Percentiles rank a stretch among this genome's conserved stretches.
These are phyloP conservation scores for Microplitis demolitor DNA, from an alignment of 1,140 invertebrate species.

Conservation along the genomic window DNA sequence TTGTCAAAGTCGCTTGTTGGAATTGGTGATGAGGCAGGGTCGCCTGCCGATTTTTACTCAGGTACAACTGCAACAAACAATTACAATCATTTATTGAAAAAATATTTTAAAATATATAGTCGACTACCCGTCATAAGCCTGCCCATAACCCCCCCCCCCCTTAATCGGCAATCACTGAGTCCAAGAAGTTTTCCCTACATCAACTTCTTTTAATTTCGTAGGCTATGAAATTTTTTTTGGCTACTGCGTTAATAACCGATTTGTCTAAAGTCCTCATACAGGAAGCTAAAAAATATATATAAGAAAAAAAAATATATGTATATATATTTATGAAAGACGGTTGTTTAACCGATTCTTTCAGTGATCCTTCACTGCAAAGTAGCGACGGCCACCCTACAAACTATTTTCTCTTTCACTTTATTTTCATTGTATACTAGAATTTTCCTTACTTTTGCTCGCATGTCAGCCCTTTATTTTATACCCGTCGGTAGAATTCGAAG, in stretches of 20 bases:
- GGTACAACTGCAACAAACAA: slow-evolving; percentile 51
- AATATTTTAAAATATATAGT: slow-evolving; percentile 47
- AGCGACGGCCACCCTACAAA: slow-evolving; percentile 41
- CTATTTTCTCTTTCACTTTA: too few species aligned
- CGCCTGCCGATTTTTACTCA: slow-evolving; percentile 53
- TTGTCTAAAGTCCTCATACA: slow-evolving; percentile 34
- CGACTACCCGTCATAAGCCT: too few species aligned
- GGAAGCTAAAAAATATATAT: not conserved
- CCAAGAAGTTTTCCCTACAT: too few species aligned
- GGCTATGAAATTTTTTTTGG: too few species aligned
- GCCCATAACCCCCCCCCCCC: too few species aligned
- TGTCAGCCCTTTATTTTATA: slow-evolving; percentile 61
- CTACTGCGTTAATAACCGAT: slow-evolving; percentile 51
- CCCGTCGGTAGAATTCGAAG: slow-evolving; percentile 42
- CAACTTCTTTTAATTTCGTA: too few species aligned
- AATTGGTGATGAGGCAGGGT: slow-evolving; percentile 39
- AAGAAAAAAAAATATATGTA: slow-evolving; percentile 38
- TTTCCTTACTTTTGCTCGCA: slow-evolving; percentile 44
- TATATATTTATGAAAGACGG: slow-evolving; percentile 59
- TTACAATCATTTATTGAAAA: slow-evolving; percentile 23
- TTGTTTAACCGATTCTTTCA: slow-evolving; percentile 61
- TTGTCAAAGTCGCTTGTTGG: slow-evolving; percentile 42
- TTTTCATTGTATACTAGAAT: slow-evolving; percentile 24
- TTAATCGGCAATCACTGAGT: too few species aligned
- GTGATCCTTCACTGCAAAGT: slow-evolving; percentile 58